Evolutionary conservation across 2,888 invertebrate species (phyloP).

Genomic region (Andrena fulva): DNA sequence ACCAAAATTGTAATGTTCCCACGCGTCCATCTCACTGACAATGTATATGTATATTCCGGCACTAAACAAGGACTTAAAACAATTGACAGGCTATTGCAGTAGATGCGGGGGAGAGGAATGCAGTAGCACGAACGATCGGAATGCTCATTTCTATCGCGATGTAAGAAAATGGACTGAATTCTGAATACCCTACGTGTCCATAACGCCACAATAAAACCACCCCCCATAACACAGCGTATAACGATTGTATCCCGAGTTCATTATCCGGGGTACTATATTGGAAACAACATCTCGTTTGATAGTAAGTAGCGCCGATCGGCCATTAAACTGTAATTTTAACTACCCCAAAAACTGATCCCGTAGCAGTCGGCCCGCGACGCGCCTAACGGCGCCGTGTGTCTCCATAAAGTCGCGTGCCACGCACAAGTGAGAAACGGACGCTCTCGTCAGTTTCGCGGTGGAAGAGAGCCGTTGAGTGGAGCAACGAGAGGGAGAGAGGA

Average conservation of each 20-base stretch:
- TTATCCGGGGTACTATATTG: neutral
- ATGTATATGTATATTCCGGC: too few relatives aligned
- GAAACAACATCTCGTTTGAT: neutral
- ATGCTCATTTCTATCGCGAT: too few relatives aligned
- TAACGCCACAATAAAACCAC: too few relatives aligned
- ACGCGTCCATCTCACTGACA: too few relatives aligned
- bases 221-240: too few relatives aligned
- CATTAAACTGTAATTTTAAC: conserved; percentile 39
- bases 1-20: too few relatives aligned
- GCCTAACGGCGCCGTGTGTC: conserved; percentile 62
- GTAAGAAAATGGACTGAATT: too few relatives aligned
- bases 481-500: neutral
- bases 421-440: conserved; percentile 60
- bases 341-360: conserved; percentile 22
- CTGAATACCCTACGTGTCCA: too few relatives aligned
- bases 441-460: conserved; percentile 36
- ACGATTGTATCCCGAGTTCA: neutral
- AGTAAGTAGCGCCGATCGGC: neutral
- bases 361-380: neutral
- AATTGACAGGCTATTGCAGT: too few relatives aligned
- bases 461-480: conserved; percentile 28
- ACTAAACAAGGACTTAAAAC: too few relatives aligned
- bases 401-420: conserved; percentile 69
- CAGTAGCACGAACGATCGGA: too few relatives aligned
- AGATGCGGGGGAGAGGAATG: too few relatives aligned